phyloP scores from a whole-genome alignment of 2,113 vertebrate genomes.

The Triplophysa rosa region DNA sequence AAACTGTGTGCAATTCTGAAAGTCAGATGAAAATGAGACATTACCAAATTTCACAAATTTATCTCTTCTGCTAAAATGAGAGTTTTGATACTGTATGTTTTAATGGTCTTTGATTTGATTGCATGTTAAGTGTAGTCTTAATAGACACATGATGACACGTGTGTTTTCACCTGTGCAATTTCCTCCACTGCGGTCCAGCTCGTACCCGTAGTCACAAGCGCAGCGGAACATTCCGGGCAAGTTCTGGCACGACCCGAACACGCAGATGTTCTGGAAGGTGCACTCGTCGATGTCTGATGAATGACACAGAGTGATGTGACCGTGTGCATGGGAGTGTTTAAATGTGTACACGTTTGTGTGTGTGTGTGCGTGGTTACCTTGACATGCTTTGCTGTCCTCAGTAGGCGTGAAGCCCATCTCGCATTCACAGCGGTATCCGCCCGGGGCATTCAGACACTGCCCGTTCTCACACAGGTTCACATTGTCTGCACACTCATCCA shows the following conservation, averaged over 20 bases:
- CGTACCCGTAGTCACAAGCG: conserved; percentile 85
- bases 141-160: not conserved
- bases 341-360: not conserved
- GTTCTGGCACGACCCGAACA: conserved; percentile 92
- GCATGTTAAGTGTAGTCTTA: not conserved
- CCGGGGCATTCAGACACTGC: conserved; percentile 89
- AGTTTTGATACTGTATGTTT: not conserved
- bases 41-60: too few relatives aligned
- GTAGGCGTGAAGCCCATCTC: conserved; percentile 93
- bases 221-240: conserved; percentile 94
- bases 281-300: conserved; percentile 90
- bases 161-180: conserved; percentile 86
- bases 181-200: conserved; percentile 87
- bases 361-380: conserved; percentile 70
- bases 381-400: conserved; percentile 87
- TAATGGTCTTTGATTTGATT: not conserved
- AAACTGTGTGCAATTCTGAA: too few relatives aligned
- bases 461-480: conserved; percentile 91
- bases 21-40: too few relatives aligned
- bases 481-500: conserved; percentile 89
- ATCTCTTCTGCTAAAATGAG: too few relatives aligned
- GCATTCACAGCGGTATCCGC: conserved; percentile 90
- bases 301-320: not conserved
- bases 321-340: not conserved
- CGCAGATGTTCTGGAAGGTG: conserved; percentile 90